Conservation (phyloP, 2,113 vertebrate genomes). For the Pseudorectes ferrugineus region DNA sequence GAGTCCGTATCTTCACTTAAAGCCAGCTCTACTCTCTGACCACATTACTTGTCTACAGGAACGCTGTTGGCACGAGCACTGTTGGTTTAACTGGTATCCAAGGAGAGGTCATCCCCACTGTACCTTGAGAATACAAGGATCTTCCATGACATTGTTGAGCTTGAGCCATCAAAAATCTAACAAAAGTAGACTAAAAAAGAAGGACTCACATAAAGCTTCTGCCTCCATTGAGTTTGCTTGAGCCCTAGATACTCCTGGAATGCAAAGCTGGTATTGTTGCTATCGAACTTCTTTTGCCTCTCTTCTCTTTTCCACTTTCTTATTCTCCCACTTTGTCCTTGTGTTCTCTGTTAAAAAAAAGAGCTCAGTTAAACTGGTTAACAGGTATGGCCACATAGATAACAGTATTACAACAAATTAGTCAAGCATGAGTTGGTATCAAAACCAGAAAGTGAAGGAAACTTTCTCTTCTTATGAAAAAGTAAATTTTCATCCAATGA, state of each 20-base stretch:
- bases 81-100: background rate
- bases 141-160: background rate
- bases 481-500: background rate
- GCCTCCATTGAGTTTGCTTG: background rate
- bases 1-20: background rate
- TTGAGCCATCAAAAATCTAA: background rate
- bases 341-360: background rate
- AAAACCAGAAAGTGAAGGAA: background rate
- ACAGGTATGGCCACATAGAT: background rate
- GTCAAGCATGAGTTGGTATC: background rate
- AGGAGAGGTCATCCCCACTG: background rate
- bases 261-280: background rate
- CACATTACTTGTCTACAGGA: background rate
- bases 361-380: background rate
- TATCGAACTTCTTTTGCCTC: background rate
- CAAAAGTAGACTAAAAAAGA: background rate
- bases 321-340: background rate
- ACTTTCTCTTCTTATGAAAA: background rate
- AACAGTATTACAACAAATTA: background rate
- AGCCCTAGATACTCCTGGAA: background rate
- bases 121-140: background rate
- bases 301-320: background rate
- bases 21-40: background rate
- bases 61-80: background rate
- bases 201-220: background rate